Base-by-base conservation (phyloP, 2,888 invertebrate genomes). In the Ommatoiulus sabulosus region DNA sequence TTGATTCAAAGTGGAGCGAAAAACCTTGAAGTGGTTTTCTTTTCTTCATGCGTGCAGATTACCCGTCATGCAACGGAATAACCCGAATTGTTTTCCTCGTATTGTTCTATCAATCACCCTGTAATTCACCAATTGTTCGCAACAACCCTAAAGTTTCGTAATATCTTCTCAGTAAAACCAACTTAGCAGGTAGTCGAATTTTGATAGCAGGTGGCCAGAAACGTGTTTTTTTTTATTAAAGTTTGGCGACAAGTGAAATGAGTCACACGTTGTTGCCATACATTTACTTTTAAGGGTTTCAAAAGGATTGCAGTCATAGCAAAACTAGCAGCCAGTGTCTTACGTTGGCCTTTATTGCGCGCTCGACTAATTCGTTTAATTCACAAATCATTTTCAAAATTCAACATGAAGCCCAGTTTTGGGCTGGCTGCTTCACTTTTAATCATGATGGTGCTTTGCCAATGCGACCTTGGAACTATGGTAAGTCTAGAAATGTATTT, bases 221-320 rank as follows among this genome's bases (percentile, higher is more conserved):
- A 80, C 8, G 35, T 12, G 80, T 80, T 12, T 35, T 80, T 12
- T 10, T 80, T 35, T 8, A 63, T 7, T 46, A n/a, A 57, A 17
- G 15, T 80, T 80, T 80, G 80, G 80, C 80, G 35, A 35, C 10
- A 24, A 72, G 72, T 72, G 80, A 80, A 80, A 80, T 80, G 12
- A 80, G 35, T 80, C 80, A 35, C 80, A 80, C 15, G 35, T 10
- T 24, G 35, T 15, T 7, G 20, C 80, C 35, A 72, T 35, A 10
- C n/a, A 6, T 63, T 63, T 63, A n/a, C 46, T 17, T 52, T 52
- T 52, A 35, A 24, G 80, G 80, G 6, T 10, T 24, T 10, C 24
- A 80, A 12, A 80, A 80, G 80, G 80, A 80, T 80, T 35, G 24
- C 80, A 8, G 35, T 35, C 80, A 80, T 12, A 80, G 35, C 35